phyloP scores from a whole-genome alignment of 2,113 vertebrate genomes.

The Eretmochelys imbricata region DNA sequence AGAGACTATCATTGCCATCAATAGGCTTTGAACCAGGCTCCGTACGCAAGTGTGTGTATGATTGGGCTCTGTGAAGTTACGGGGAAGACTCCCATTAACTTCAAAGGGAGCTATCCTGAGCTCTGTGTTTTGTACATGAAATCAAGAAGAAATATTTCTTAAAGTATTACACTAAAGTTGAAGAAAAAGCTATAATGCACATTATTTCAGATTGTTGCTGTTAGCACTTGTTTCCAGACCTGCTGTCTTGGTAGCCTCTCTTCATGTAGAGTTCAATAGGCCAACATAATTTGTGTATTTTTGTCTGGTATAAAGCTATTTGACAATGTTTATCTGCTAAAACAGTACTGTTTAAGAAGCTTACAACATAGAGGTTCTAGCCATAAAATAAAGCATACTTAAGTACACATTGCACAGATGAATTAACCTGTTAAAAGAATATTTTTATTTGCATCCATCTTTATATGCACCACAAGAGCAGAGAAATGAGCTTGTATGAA shows the following conservation, averaged over 20 bases:
- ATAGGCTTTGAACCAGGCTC: not conserved
- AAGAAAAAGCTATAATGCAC: not conserved
- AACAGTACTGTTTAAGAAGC: not conserved
- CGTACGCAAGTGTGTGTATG: not conserved
- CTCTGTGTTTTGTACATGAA: not conserved
- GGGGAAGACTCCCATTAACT: not conserved
- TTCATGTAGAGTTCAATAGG: not conserved
- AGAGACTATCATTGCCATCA: not conserved
- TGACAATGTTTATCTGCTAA: not conserved
- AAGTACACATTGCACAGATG: not conserved
- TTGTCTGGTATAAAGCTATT: not conserved
- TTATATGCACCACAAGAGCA: not conserved
- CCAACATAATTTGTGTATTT: not conserved
- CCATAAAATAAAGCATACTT: not conserved
- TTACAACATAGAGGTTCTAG: not conserved
- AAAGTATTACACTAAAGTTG: not conserved
- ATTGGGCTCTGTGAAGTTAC: not conserved
- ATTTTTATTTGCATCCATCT: not conserved
- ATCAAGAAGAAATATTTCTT: not conserved
- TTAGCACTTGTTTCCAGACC: fast-evolving
- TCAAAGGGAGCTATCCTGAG: not conserved
- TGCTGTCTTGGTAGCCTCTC: not conserved
- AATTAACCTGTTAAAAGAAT: not conserved
- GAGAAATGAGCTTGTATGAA: not conserved
- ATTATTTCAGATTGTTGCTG: not conserved